These are phyloP conservation scores for Tricholaema leucomelas DNA, from an alignment of 2,113 vertebrate species.

Conservation along the genomic window DNA sequence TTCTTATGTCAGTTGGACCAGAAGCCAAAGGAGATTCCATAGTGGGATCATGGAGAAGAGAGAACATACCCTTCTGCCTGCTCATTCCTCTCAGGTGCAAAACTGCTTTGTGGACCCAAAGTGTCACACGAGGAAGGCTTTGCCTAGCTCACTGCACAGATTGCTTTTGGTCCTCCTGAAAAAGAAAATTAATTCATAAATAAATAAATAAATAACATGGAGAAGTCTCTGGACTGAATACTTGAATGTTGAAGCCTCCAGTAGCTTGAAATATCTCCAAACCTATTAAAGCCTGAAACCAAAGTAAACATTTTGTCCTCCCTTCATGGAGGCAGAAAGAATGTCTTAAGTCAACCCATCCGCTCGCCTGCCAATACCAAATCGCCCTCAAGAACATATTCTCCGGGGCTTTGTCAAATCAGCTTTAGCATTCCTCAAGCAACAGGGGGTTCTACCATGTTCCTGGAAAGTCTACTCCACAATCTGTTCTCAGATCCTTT, in stretches of 20 bases:
- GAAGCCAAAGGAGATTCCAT: not conserved
- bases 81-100: not conserved
- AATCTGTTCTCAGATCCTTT: not conserved
- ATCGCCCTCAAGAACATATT: constrained; percentile 54
- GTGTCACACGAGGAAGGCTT: not conserved
- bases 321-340: constrained; percentile 54
- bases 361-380: constrained; percentile 56
- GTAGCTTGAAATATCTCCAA: constrained; percentile 70
- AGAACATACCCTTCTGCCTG: not conserved
- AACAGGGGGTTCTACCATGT: not conserved
- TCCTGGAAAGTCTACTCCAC: constrained; percentile 52
- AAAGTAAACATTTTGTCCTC: constrained; percentile 68
- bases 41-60: not conserved
- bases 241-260: constrained; percentile 45
- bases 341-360: constrained; percentile 46
- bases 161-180: not conserved
- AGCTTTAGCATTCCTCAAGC: constrained; percentile 26
- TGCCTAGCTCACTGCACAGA: not conserved
- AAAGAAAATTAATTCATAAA: not conserved
- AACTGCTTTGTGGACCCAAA: not conserved
- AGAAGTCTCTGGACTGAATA: constrained; percentile 21
- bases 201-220: not conserved
- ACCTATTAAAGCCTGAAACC: constrained; percentile 64
- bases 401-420: constrained; percentile 59
- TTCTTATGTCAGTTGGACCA: not conserved